Percentiles rank a stretch among this genome's conserved stretches.
phyloP scores from a whole-genome alignment of 2,797 vertebrate species.

The Catostomus latipinnis region DNA sequence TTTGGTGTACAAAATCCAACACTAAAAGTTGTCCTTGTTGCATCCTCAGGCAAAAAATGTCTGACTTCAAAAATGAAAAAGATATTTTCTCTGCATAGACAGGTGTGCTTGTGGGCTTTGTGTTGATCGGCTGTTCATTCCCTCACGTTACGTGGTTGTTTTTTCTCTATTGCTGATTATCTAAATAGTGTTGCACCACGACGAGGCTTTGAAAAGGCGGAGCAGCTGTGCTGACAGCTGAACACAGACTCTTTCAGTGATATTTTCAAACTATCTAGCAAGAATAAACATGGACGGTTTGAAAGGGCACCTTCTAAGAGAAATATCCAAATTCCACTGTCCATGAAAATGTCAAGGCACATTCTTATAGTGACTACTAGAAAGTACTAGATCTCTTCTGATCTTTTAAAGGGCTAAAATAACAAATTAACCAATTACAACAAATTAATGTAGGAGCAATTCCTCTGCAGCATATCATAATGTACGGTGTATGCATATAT shows the following conservation, averaged over 20 bases:
- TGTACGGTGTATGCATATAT: not conserved
- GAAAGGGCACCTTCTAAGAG: not conserved
- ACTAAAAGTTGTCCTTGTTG: too few relatives aligned
- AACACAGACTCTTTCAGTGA: slow-evolving; percentile 37
- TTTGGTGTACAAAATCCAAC: too few relatives aligned
- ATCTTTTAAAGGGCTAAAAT: too few relatives aligned
- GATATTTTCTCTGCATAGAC: too few relatives aligned
- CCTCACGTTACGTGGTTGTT: slow-evolving; percentile 50
- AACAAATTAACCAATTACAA: too few relatives aligned
- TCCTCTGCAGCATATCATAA: not conserved
- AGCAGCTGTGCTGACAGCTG: slow-evolving; percentile 67
- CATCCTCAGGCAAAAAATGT: too few relatives aligned
- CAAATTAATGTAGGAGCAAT: not conserved
- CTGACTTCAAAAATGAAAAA: too few relatives aligned
- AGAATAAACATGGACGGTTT: not conserved
- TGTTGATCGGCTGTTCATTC: slow-evolving; percentile 26
- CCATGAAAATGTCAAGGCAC: not conserved
- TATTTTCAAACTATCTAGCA: not conserved
- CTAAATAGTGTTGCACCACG: slow-evolving; percentile 44
- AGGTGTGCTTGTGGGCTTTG: too few relatives aligned
- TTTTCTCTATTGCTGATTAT: slow-evolving; percentile 19
- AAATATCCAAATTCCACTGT: not conserved
- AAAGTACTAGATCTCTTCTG: too few relatives aligned
- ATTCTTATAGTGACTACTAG: too few relatives aligned
- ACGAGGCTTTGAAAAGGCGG: slow-evolving; percentile 66